Percentiles rank a stretch among this genome's conserved stretches.
phyloP scores from a whole-genome alignment of 2,888 invertebrate species.

The Hyposoter dolosus region DNA sequence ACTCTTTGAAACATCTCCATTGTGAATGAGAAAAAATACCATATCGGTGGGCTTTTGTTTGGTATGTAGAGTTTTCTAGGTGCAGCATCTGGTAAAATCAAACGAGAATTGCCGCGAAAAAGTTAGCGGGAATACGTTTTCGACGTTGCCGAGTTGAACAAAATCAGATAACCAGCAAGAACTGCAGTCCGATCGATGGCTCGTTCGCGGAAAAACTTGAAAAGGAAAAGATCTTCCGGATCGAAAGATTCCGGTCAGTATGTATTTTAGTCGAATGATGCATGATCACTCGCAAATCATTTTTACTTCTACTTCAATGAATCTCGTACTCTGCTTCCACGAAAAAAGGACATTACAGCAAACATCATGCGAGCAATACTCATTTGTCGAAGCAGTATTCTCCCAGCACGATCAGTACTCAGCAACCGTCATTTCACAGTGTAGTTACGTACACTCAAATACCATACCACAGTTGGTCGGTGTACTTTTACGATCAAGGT shows the following conservation, averaged over 20 bases:
- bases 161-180: too few species aligned
- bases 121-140: neutral
- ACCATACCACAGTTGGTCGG: conserved; percentile 89
- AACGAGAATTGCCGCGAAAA: neutral
- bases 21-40: too few species aligned
- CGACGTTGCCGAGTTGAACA: neutral
- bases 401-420: conserved; percentile 6
- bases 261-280: neutral
- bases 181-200: conserved; percentile 39
- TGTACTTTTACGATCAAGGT: conserved; percentile 91
- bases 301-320: neutral
- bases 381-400: neutral
- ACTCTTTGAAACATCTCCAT: too few species aligned
- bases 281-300: neutral
- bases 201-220: conserved; percentile 47
- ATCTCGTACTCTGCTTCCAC: neutral
- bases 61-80: neutral
- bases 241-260: conserved; percentile 51
- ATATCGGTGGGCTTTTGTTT: neutral
- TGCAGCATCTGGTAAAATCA: neutral
- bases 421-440: conserved; percentile 31
- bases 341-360: conserved; percentile 35
- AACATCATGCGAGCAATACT: conserved; percentile 2
- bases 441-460: conserved; percentile 58
- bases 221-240: conserved; percentile 48